These are phyloP conservation scores for Odontocerum albicorne DNA, from an alignment of 2,888 invertebrate species.

Conservation along the genomic window DNA sequence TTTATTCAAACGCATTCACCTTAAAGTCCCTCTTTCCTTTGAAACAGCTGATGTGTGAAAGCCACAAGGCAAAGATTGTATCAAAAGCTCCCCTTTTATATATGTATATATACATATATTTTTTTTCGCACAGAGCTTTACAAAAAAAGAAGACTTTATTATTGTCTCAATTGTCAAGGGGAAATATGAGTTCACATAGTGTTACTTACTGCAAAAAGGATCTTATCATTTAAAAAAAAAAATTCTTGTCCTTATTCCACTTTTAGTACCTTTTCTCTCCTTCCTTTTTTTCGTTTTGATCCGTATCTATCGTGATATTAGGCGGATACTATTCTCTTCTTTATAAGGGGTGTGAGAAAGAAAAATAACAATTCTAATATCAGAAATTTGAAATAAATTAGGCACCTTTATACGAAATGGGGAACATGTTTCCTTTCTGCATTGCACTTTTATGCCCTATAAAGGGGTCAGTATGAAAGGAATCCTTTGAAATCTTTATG, in stretches of 20 bases:
- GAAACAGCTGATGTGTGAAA: conserved; percentile 36
- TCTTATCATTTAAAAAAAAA: too few species aligned
- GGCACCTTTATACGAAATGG: conserved; percentile 21
- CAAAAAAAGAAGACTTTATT: conserved; percentile 33
- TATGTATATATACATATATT: conserved; percentile 21
- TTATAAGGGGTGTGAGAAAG: conserved; percentile 5
- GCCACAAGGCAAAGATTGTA: conserved; percentile 36
- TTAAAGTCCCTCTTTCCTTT: conserved; percentile 28
- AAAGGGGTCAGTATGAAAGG: conserved; percentile 16
- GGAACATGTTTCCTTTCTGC: conserved; percentile 10
- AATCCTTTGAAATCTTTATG: too few species aligned
- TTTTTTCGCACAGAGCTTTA: conserved; percentile 28
- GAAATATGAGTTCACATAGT: not conserved
- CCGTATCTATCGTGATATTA: conserved; percentile 1
- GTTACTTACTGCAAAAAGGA: too few species aligned
- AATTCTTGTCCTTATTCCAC: too few species aligned
- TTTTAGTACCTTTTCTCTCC: too few species aligned
- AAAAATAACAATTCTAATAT: conserved; percentile 13
- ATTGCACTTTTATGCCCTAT: conserved; percentile 4
- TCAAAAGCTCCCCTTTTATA: conserved; percentile 20
- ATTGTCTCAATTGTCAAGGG: conserved; percentile 27
- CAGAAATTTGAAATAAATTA: conserved; percentile 31
- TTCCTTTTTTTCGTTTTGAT: too few species aligned
- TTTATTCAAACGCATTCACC: conserved; percentile 36
- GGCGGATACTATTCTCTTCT: conserved; percentile 13